Base-by-base conservation (phyloP, 1,140 invertebrate species). In the Brachionus angularis region DNA sequence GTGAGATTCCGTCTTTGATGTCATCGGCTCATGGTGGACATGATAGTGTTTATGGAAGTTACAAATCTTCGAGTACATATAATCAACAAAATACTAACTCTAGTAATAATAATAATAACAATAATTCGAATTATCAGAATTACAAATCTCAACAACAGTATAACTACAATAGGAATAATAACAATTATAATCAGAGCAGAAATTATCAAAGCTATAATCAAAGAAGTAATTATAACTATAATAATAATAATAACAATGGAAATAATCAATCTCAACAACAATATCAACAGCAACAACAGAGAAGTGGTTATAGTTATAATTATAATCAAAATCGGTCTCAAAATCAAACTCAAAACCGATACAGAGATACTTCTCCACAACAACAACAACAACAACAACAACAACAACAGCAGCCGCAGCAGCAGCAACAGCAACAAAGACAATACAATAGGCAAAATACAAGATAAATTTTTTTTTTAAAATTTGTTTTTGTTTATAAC, bases 11-110 rank as follows among this genome's bases (percentile, higher is more conserved):
- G 5, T 58, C 53, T 16, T 39, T 58, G 25, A 42, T 58, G 18
- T 58, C 53, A n/a, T 58, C 53, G 21, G 52, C 52, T 34, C 52
- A 55, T 42, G 53, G 53, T 21, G 53, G 53, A n/a, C 36, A 36
- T 39, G 53, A 42, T 25, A 39, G 53, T 23, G 34, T 58, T 4
- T 58, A 58, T 42, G 53, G 53, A 8, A 58, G 53, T 23, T 58
- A 58, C n/a, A 58, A 58, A 21, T 58, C 53, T 18, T 58, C 53
- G 8, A 25, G 25, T 25, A 36, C 53, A 12, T 31, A 58, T 0
- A 58, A 34, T 39, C 53, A 58, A 42, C n/a, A n/a, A n/a, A n/a
- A n/a, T n/a, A n/a, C n/a, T n/a, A n/a, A n/a, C n/a, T n/a, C n/a
- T n/a, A n/a, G n/a, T n/a, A n/a, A n/a, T n/a, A n/a, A n/a, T n/a